Base-by-base conservation (phyloP, 2,888 invertebrate genomes). In the Cyaniris semiargus region DNA sequence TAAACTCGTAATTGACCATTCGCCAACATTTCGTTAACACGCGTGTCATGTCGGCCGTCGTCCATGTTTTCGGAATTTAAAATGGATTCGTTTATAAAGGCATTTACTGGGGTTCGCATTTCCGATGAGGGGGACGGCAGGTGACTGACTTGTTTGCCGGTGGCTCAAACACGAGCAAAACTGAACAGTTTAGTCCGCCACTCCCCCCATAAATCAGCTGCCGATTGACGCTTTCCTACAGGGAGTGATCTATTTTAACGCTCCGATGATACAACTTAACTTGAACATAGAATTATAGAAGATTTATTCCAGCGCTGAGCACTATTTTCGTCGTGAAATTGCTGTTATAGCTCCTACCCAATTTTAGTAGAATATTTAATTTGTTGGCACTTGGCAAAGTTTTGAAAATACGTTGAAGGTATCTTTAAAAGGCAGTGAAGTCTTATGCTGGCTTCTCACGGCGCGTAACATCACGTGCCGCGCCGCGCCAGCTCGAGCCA, bases 91-190 rank as follows among this genome's bases (percentile, higher is more conserved):
- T 90, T 91, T 93, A 91, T 90, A 90, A 90, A 91, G 88, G 90
- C 87, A 91, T 92, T 92, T 90, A 89, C 88, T 86, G 86, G 87
- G 88, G 89, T 87, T 90, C 89, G 90, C 88, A 91, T 91, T 92
- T 91, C 91, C 90, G 89, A 92, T 91, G 90, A 91, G 90, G 88
- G 86, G 87, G 86, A 84, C 88, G 91, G 87, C 91, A 91, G 90
- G 91, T 92, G 93, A 94, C 92, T 94, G 93, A 94, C 92, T 93
- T 94, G 93, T 94, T 94, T 93, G 93, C 90, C 88, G 85, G 89
- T 87, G 86, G 86, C 85, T 84, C 81, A 84, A 90, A 88, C 86
- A 89, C 87, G 90, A 93, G 90, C 89, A 91, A 92, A 92, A 92
- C 86, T 84, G 87, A 88, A 90, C 91, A 90, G 92, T 89, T 92